phyloP scores from a whole-genome alignment of 2,113 vertebrate genomes.

The Notothenia coriiceps region DNA sequence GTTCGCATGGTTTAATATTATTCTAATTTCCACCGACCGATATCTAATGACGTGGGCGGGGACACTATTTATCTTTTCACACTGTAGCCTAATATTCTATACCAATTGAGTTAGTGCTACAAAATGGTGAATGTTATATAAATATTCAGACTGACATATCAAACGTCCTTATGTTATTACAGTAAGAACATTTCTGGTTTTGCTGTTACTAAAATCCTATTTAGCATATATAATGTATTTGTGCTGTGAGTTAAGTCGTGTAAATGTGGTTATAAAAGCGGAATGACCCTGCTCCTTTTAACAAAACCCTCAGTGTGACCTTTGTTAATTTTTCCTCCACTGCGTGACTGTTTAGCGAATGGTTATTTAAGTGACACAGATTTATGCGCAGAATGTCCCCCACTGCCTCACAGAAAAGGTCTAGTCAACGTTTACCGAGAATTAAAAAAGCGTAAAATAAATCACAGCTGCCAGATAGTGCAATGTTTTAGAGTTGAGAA shows the following conservation, averaged over 20 bases:
- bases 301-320: slow-evolving; percentile 54
- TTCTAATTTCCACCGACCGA: slow-evolving; percentile 3
- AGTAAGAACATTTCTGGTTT: background rate
- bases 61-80: background rate
- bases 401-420: slow-evolving; percentile 12
- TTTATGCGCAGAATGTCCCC: slow-evolving; percentile 53
- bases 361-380: slow-evolving; percentile 64
- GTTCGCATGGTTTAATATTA: slow-evolving; percentile 17
- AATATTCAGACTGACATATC: background rate
- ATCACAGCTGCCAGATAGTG: slow-evolving; percentile 7
- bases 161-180: background rate
- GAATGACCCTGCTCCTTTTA: slow-evolving; percentile 26
- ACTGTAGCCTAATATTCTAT: background rate
- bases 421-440: slow-evolving; percentile 43
- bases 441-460: background rate
- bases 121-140: background rate
- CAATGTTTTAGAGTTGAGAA: slow-evolving; percentile 12
- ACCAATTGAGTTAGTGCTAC: background rate
- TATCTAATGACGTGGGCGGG: background rate
- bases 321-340: slow-evolving; percentile 68
- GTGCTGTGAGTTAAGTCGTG: slow-evolving; percentile 18
- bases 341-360: slow-evolving; percentile 55
- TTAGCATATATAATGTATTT: background rate
- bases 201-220: background rate
- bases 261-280: slow-evolving; percentile 22